A percentile compares a stretch with the other conserved stretches of the same genome.
phyloP scores from a whole-genome alignment of 2,888 invertebrate genomes.

The Gymnosoma rotundatum region DNA sequence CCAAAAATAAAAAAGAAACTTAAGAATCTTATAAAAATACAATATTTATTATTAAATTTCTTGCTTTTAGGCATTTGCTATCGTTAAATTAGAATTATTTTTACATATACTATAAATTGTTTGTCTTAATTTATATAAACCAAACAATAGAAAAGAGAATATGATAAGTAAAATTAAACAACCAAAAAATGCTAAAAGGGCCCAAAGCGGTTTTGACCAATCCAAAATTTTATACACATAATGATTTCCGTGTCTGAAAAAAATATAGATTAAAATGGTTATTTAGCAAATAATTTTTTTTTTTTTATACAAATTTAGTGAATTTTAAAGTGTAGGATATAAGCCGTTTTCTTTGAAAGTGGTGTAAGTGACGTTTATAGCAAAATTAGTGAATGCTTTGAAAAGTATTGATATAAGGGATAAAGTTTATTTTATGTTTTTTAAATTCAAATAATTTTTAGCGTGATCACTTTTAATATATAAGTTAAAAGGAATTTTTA shows the following conservation, averaged over 20 bases:
- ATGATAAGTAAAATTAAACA: constrained; percentile 73
- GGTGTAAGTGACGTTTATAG: no score
- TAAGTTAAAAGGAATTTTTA: no score
- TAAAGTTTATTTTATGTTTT: no score
- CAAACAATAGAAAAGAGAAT: constrained; percentile 75
- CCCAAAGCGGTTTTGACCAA: constrained; percentile 86
- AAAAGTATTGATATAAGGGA: no score
- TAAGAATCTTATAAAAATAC: constrained; percentile 10
- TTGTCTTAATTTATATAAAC: constrained; percentile 68
- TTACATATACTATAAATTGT: constrained; percentile 58
- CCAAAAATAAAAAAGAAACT: neutral
- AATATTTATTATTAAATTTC: constrained; percentile 2
- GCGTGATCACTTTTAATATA: no score
- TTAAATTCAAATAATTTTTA: no score
- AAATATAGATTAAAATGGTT: neutral
- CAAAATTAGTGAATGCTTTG: no score
- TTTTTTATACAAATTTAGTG: no score
- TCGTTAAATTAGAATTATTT: constrained; percentile 47
- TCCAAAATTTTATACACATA: constrained; percentile 89
- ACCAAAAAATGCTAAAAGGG: constrained; percentile 73
- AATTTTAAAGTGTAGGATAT: no score
- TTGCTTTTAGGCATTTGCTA: constrained; percentile 43
- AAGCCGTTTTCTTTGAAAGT: no score
- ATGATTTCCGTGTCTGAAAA: constrained; percentile 83
- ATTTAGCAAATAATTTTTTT: no score